phyloP scores from a whole-genome alignment of 2,797 vertebrate genomes.

The Lepilemur septentrionalis region DNA sequence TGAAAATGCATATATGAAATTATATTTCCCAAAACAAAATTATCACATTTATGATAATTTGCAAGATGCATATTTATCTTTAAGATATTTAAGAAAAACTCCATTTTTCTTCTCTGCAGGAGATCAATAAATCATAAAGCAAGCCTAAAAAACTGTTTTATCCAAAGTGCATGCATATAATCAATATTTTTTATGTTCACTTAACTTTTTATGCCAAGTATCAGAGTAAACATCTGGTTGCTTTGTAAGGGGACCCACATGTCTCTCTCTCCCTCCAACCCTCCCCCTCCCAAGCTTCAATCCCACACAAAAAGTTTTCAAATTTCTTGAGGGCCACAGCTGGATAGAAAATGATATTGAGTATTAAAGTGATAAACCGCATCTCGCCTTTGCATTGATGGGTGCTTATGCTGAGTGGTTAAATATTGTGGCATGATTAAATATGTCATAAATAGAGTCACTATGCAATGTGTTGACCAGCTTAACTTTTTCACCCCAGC shows the following conservation, averaged over 20 bases:
- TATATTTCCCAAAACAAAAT: slow-evolving; percentile 7
- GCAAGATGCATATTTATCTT: background rate
- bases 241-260: slow-evolving; percentile 64
- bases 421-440: slow-evolving; percentile 72
- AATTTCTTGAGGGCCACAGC: slow-evolving; percentile 75
- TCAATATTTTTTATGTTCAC: slow-evolving; percentile 67
- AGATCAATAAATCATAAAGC: slow-evolving; percentile 50
- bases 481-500: slow-evolving; percentile 55
- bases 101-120: slow-evolving; percentile 21
- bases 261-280: background rate
- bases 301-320: background rate
- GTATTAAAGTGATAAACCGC: slow-evolving; percentile 67
- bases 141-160: slow-evolving; percentile 11
- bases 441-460: slow-evolving; percentile 56
- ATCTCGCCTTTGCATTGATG: slow-evolving; percentile 70
- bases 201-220: slow-evolving; percentile 70
- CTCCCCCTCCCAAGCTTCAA: background rate
- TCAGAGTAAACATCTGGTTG: slow-evolving; percentile 78
- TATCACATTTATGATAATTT: background rate
- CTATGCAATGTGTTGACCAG: slow-evolving; percentile 45
- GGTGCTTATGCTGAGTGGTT: slow-evolving; percentile 62
- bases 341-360: slow-evolving; percentile 78
- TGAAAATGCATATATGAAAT: background rate
- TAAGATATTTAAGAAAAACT: background rate
- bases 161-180: slow-evolving; percentile 8